Conservation (phyloP, 2,113 vertebrate genomes). For the Willisornis vidua region DNA sequence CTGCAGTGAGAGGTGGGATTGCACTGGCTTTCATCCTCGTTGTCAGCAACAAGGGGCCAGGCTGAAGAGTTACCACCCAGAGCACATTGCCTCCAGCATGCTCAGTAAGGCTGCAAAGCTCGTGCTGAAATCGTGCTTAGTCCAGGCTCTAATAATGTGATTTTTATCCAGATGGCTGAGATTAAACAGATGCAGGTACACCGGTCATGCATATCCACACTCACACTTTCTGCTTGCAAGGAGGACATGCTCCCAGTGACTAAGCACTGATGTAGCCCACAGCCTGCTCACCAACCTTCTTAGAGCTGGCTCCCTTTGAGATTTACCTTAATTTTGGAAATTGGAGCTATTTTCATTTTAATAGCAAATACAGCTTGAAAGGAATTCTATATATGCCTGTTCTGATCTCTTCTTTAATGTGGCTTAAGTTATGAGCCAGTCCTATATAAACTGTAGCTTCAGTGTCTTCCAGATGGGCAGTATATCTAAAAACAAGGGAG, state of each 20-base stretch:
- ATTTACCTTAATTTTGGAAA: not conserved
- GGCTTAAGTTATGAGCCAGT: not conserved
- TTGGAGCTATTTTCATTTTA: not conserved
- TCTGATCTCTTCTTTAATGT: slow-evolving; percentile 55
- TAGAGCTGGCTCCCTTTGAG: not conserved
- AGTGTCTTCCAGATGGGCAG: slow-evolving; percentile 55
- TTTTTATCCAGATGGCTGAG: not conserved
- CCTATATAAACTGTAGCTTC: not conserved
- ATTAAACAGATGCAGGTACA: not conserved
- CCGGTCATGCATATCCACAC: not conserved
- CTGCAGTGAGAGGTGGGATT: not conserved
- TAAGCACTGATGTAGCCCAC: not conserved
- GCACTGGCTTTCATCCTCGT: not conserved
- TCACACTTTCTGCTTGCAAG: not conserved
- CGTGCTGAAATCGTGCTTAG: accelerated
- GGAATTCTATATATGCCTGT: not conserved
- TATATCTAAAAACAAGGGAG: slow-evolving; percentile 25
- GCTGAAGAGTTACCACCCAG: not conserved
- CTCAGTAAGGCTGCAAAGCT: not conserved
- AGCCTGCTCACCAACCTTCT: not conserved
- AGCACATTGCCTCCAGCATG: not conserved
- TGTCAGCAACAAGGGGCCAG: not conserved
- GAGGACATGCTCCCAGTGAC: not conserved
- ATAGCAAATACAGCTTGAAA: slow-evolving; percentile 17
- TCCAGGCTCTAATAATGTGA: not conserved